Conservation (phyloP, 1,140 invertebrate species). For the Protaetia brevitarsis region DNA sequence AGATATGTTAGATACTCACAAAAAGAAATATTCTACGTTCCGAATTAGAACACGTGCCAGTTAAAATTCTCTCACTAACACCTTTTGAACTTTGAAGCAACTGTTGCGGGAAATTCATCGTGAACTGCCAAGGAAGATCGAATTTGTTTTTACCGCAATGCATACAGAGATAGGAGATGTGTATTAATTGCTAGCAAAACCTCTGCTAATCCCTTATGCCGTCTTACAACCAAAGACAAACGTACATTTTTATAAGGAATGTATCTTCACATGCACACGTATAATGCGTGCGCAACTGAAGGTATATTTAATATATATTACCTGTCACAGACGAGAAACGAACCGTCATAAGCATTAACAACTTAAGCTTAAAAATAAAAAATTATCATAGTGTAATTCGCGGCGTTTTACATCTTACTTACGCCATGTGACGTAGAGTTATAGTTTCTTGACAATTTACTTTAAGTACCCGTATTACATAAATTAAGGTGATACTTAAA, state of each 20-base stretch:
- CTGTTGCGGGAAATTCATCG: too few species aligned
- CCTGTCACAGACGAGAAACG: conserved; percentile 3
- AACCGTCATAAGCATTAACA: conserved; percentile 14
- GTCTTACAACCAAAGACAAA: not conserved
- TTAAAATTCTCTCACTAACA: too few species aligned
- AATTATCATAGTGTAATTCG: not conserved
- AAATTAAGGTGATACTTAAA: conserved; percentile 8
- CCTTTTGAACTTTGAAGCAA: too few species aligned
- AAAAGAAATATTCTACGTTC: too few species aligned
- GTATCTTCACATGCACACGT: conserved; percentile 1
- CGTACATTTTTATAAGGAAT: conserved; percentile 2
- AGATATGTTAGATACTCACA: too few species aligned
- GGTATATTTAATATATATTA: not conserved
- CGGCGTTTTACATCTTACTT: not conserved
- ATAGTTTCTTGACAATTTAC: conserved; percentile 4
- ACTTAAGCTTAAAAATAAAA: conserved; percentile 6
- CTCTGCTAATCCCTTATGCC: not conserved
- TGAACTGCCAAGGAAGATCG: too few species aligned
- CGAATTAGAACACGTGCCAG: too few species aligned
- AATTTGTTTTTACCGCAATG: too few species aligned
- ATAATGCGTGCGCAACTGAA: not conserved
- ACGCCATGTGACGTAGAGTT: not conserved
- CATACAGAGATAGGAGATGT: not conserved
- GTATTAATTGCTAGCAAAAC: not conserved
- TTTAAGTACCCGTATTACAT: conserved; percentile 17